Conservation (phyloP, 2,888 invertebrate species). For the Scaptomyza caliginosa region DNA sequence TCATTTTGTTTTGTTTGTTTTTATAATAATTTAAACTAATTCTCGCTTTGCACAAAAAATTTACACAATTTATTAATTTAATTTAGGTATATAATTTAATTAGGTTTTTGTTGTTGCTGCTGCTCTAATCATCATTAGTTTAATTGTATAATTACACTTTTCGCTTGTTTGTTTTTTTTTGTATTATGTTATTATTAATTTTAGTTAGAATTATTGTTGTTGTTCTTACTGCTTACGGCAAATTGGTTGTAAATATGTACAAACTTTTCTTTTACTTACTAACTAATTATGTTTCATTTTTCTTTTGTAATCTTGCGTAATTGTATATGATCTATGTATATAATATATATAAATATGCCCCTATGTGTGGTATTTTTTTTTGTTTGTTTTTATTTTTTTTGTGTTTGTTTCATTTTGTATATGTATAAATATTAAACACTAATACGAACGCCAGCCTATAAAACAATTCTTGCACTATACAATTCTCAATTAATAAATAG, state of each 20-base stretch:
- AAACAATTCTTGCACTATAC: slow-evolving; percentile 72
- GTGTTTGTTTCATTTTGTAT: slow-evolving; percentile 48
- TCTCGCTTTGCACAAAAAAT: slow-evolving; percentile 73
- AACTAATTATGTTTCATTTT: slow-evolving; percentile 45
- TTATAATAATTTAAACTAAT: slow-evolving; percentile 75
- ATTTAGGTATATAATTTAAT: slow-evolving; percentile 51
- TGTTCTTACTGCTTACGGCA: slow-evolving; percentile 64
- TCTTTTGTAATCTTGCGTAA: slow-evolving; percentile 35
- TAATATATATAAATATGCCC: slow-evolving; percentile 62
- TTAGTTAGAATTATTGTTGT: slow-evolving; percentile 51
- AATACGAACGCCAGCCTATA: slow-evolving; percentile 74
- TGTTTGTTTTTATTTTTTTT: slow-evolving; percentile 24
- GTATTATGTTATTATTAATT: slow-evolving; percentile 16
- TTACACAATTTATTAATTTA: slow-evolving; percentile 72
- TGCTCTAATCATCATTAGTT: slow-evolving; percentile 44
- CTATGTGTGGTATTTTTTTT: slow-evolving; percentile 55
- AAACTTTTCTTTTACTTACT: slow-evolving; percentile 55
- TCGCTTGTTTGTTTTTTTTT: slow-evolving; percentile 19
- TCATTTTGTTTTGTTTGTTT: slow-evolving; percentile 28
- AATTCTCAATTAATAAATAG: slow-evolving; percentile 76
- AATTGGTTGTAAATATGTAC: slow-evolving; percentile 79
- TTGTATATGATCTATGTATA: slow-evolving; percentile 61
- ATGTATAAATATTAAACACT: slow-evolving; percentile 78
- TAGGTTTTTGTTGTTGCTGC: slow-evolving; percentile 27
- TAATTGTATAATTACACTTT: slow-evolving; percentile 67